These are phyloP conservation scores for Alcedo atthis DNA, from an alignment of 2,797 vertebrate species.

Conservation along the genomic window DNA sequence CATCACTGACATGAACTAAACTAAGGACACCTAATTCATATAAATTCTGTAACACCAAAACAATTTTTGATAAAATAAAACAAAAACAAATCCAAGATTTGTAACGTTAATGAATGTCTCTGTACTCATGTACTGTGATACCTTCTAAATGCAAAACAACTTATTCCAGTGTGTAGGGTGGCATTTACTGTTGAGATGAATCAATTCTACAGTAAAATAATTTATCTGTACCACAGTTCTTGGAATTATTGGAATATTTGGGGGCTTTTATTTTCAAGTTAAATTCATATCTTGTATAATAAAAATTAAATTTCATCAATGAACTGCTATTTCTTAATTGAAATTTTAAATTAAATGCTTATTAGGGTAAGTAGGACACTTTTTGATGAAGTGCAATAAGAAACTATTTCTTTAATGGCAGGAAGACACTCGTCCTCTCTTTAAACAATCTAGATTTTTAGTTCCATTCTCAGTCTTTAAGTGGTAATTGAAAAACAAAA, in stretches of 20 bases:
- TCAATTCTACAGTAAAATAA: background rate
- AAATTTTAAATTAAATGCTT: background rate
- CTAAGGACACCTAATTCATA: background rate
- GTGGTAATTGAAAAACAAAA: background rate
- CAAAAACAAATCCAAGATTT: background rate
- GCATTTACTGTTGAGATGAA: background rate
- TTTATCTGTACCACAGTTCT: background rate
- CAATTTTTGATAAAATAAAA: background rate
- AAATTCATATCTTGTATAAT: background rate
- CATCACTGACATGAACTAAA: background rate
- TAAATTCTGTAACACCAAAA: background rate
- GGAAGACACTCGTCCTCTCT: background rate
- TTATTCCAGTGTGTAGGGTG: background rate
- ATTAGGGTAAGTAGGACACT: background rate
- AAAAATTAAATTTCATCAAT: background rate
- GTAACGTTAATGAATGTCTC: background rate
- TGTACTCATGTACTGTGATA: background rate
- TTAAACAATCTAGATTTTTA: constrained; percentile 24
- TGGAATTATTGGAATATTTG: background rate
- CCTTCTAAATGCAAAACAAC: background rate
- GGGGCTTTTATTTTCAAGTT: background rate
- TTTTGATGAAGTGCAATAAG: background rate
- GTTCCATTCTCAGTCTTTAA: background rate
- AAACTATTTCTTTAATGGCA: background rate
- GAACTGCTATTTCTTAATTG: background rate